Evolutionary conservation across 2,113 vertebrate genomes (phyloP).

Genomic region (Burhinus bistriatus): DNA sequence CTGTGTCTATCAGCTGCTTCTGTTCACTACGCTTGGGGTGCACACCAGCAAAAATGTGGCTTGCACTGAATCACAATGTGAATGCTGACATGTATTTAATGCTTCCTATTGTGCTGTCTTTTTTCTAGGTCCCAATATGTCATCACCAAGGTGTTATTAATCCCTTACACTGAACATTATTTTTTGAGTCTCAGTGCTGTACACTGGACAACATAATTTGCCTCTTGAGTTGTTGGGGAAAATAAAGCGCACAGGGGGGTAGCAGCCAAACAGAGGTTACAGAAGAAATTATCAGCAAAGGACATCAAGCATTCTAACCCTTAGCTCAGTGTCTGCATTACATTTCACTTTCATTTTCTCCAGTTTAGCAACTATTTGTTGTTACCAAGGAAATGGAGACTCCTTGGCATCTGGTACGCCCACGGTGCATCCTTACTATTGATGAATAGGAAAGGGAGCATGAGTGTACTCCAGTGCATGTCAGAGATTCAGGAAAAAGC

Average conservation of each 20-base stretch:
- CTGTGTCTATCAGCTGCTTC: neutral
- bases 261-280: neutral
- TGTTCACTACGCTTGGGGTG: neutral
- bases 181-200: neutral
- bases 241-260: neutral
- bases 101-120: neutral
- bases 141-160: neutral
- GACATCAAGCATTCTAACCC: neutral
- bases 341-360: neutral
- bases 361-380: neutral
- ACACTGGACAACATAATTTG: neutral
- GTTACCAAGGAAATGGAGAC: constrained; percentile 3
- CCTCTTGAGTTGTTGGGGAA: neutral
- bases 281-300: neutral
- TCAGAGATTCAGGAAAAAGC: neutral
- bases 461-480: neutral
- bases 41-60: neutral
- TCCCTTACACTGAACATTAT: neutral
- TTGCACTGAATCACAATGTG: neutral
- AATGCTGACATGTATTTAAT: neutral
- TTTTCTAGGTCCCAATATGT: neutral
- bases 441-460: neutral
- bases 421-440: neutral
- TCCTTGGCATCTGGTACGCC: neutral
- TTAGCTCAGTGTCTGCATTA: neutral